Evolutionary conservation across 2,888 invertebrate species (phyloP), one percentile per base, ranked within the genome.

Genomic region (Lycophotia porphyrea): DNA sequence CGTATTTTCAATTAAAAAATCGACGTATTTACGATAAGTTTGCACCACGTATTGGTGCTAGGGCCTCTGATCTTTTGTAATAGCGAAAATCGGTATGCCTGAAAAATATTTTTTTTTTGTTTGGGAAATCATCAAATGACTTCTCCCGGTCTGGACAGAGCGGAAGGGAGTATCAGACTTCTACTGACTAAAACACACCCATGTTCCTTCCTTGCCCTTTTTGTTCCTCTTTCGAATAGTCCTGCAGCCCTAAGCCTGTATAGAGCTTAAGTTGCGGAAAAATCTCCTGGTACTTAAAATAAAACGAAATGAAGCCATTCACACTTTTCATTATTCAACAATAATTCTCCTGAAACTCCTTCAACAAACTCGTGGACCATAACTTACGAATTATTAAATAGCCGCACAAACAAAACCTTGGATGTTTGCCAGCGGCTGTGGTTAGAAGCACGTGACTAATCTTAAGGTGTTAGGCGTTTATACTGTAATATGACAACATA

Each of bases 401-500:
- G 15, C 8, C 34, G 24, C 71, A 65, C 47, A 71, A 67, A 77
- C 69, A 72, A 65, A 72, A 82, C 61, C 15, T 49, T 81, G 82
- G 81, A 49, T 18, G n/a, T 13, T 55, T 82, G 81, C 82, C 80
- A 77, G 65, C 27, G 21, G 64, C 15, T 68, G 64, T 79, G 68
- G 68, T 36, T 58, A 15, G 24, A 58, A 80, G 72, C 64, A 60
- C 42, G 68, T 68, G 68, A 58, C 75, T 47, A 64, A 68, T 67
- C 55, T 61, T 58, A 63, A 39, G 71, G 31, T 31, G 18, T 52
- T 69, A n/a, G 13, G 0, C 13, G 58, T 44, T 34, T 61, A 9
- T n/a, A n/a, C 5, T 52, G 7, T 44, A 36, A 44, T 52, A 72
- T 75, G 13, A n/a, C n/a, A n/a, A n/a, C n/a, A n/a, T n/a, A n/a